These are phyloP conservation scores for Trachemys scripta DNA, from an alignment of 2,113 vertebrate genomes.

Conservation along the genomic window DNA sequence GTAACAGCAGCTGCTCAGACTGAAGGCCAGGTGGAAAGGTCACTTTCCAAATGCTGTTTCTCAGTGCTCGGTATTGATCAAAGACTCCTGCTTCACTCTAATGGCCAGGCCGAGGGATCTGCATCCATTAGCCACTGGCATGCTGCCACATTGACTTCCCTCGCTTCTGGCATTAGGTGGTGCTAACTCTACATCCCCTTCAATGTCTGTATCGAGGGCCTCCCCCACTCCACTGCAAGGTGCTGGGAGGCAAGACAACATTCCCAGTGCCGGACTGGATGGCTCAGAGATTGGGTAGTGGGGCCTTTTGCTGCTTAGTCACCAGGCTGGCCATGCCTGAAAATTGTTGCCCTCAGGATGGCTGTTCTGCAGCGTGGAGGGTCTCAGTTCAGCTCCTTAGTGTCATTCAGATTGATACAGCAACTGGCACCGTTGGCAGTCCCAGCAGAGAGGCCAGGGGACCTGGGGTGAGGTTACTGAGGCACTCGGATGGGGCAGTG, in stretches of 20 bases:
- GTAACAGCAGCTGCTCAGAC: conserved; percentile 6
- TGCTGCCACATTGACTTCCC: background rate
- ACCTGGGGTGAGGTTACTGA: too few species aligned
- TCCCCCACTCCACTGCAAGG: background rate
- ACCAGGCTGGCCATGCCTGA: background rate
- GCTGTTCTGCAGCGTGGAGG: too few species aligned
- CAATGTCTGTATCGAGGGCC: background rate
- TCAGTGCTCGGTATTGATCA: background rate
- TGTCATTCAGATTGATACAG: too few species aligned
- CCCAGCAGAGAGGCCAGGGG: too few species aligned
- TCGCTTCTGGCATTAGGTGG: background rate
- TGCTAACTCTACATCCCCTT: background rate
- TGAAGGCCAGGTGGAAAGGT: conserved; percentile 34
- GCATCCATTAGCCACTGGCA: background rate
- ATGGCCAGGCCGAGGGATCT: background rate
- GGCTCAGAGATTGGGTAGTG: background rate
- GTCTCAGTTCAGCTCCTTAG: too few species aligned
- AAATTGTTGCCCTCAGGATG: background rate
- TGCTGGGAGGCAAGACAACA: background rate
- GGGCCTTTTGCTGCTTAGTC: too few species aligned
- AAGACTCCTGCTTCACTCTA: background rate
- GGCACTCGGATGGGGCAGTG: too few species aligned
- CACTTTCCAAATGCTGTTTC: background rate
- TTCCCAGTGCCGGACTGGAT: background rate
- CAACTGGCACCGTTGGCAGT: too few species aligned